Conservation (phyloP, 2,113 vertebrate species). For the Phylloscopus whistleri region DNA sequence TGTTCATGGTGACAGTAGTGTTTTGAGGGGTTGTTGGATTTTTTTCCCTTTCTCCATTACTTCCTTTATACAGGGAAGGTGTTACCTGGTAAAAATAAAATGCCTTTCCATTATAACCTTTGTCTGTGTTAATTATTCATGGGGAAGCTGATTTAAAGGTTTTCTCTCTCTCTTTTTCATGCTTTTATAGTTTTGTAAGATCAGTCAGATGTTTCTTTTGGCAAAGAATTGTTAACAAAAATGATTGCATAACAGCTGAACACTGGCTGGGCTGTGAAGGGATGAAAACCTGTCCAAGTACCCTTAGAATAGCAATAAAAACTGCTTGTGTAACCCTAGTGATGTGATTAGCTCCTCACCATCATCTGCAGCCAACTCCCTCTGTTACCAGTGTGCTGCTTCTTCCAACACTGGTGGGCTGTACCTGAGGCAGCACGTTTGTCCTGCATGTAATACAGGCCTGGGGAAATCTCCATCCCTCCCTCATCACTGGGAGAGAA, state of each 20-base stretch:
- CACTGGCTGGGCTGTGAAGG: neutral
- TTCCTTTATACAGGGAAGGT: conserved; percentile 29
- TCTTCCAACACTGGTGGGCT: fast-evolving
- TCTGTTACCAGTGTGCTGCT: neutral
- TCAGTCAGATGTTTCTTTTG: neutral
- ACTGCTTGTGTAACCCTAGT: neutral
- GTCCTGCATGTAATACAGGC: neutral
- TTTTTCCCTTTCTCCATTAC: neutral
- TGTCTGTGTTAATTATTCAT: conserved; percentile 31
- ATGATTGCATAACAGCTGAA: neutral
- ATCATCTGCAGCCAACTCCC: neutral
- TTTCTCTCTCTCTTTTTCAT: neutral
- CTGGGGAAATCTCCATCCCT: neutral
- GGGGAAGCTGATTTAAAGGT: neutral
- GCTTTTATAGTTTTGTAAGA: neutral
- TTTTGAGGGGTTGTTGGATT: neutral
- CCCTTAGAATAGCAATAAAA: conserved; percentile 43
- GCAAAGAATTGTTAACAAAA: neutral
- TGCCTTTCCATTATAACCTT: conserved; percentile 45
- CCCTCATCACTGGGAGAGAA: neutral
- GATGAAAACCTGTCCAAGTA: neutral
- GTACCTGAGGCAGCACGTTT: neutral
- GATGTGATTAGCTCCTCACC: neutral
- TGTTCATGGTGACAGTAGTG: neutral
- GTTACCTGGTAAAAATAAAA: conserved; percentile 66